phyloP scores from a whole-genome alignment of 1,140 invertebrate species.

The Choristoneura fumiferana region DNA sequence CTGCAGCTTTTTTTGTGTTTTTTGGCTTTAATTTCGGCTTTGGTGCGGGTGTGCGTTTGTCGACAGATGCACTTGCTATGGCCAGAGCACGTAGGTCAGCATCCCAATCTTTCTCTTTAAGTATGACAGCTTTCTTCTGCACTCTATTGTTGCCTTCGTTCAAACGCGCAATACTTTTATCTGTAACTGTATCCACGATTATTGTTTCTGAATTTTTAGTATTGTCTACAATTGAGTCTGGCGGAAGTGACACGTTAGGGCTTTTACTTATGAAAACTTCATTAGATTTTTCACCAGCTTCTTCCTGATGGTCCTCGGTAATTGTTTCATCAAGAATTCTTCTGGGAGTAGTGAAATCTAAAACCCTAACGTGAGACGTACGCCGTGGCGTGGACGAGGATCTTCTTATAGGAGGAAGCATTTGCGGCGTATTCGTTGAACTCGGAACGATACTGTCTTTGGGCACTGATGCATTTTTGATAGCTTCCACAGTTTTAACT shows the following conservation, averaged over 20 bases:
- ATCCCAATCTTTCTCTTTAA: slow-evolving; percentile 62
- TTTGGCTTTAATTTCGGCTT: slow-evolving; percentile 21
- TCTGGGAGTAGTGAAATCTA: slow-evolving; percentile 67
- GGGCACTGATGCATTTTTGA: slow-evolving; percentile 50
- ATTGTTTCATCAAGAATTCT: slow-evolving; percentile 58
- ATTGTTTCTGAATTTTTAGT: slow-evolving; percentile 19
- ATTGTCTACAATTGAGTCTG: not conserved
- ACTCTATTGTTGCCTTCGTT: slow-evolving; percentile 19
- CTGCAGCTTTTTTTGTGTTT: slow-evolving; percentile 21
- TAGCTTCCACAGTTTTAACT: slow-evolving; percentile 48
- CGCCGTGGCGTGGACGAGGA: slow-evolving; percentile 67
- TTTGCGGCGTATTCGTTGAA: slow-evolving; percentile 53
- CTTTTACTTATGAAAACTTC: slow-evolving; percentile 32
- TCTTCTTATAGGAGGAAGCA: slow-evolving; percentile 49
- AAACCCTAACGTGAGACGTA: slow-evolving; percentile 60
- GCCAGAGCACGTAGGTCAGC: slow-evolving; percentile 51
- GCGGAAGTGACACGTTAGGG: slow-evolving; percentile 24
- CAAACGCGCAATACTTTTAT: not conserved
- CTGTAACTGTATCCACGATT: slow-evolving; percentile 15
- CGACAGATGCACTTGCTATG: slow-evolving; percentile 22
- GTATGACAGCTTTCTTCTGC: slow-evolving; percentile 30
- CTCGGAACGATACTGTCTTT: slow-evolving; percentile 44
- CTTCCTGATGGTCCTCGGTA: slow-evolving; percentile 36
- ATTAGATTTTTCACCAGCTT: slow-evolving; percentile 13
- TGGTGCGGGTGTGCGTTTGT: not conserved